Evolutionary conservation across 2,113 vertebrate species (phyloP).

Genomic region (Spheniscus mendiculus): DNA sequence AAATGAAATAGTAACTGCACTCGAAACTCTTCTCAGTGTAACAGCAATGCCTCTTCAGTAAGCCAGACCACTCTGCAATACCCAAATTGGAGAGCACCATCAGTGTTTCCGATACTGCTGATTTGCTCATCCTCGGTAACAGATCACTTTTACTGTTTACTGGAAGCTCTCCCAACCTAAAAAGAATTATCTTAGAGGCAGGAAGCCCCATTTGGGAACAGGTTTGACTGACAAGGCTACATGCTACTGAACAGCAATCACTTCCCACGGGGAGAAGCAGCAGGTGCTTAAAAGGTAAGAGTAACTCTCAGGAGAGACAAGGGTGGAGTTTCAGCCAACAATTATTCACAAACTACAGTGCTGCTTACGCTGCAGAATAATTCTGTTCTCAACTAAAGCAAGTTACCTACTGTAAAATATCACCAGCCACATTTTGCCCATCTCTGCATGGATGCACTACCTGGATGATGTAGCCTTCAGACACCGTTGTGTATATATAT

Average conservation of each 20-base stretch:
- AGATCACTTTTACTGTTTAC: not conserved
- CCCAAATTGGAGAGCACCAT: not conserved
- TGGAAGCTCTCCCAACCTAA: not conserved
- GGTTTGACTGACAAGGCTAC: not conserved
- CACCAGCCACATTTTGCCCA: not conserved
- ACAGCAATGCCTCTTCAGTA: not conserved
- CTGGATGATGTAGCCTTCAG: not conserved
- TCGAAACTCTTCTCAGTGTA: not conserved
- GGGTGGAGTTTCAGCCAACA: slow-evolving; percentile 5
- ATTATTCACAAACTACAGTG: not conserved
- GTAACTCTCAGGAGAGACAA: not conserved
- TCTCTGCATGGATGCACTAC: not conserved
- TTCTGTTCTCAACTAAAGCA: not conserved
- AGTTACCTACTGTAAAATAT: not conserved
- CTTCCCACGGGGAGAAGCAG: not conserved
- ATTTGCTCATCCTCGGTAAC: not conserved
- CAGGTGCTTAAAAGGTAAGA: slow-evolving; percentile 3
- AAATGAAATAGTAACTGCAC: not conserved
- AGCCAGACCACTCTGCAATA: not conserved
- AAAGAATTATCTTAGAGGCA: not conserved
- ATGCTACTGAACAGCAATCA: not conserved
- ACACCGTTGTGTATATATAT: fast-evolving
- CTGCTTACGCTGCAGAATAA: not conserved
- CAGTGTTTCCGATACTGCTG: not conserved
- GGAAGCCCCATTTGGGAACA: not conserved